Base-by-base conservation (phyloP, 1,140 invertebrate species). In the Mycetomoellerius zeteki region DNA sequence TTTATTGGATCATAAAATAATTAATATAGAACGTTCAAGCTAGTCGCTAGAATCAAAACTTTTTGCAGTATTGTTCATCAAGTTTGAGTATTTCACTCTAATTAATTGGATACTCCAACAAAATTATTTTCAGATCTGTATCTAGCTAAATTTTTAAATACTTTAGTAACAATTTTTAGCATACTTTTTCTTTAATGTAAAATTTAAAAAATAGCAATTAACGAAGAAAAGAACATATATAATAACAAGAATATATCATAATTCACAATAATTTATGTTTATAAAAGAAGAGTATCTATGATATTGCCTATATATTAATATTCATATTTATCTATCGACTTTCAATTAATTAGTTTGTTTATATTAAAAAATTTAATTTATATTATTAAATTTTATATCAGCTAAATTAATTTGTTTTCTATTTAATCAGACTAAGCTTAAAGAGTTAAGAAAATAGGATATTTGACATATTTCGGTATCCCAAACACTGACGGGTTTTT, bases 401-500 rank as follows among this genome's bases (percentile, higher is more conserved):
- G 19, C 2, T 33, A 24, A 64, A 16, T 30, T 52, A 65, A 50
- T 27, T 14, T 10, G n/a, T 30, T 4, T 14, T 58, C 14, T 16
- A 75, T 37, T 58, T 37, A 76, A 43, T 19, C 30, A 64, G 10
- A 14, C 1, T 14, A 8, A 62, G 30, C 24, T 73, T 30, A 16
- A 30, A 76, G 16, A 43, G 33, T 6, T 12, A 21, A 24, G 47
- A 71, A 81, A 81, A 71, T 81, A 56, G 47, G 27, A 56, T 0
- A 14, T 64, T 80, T 54, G 37, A 47, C 24, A 77, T 77, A 71
- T 69, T 21, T 43, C 21, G 10, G 12, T 72, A 81, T 72, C 7
- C 8, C 10, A 33, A 56, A 56, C n/a, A 54, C 24, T n/a, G n/a
- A 30, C 16, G 24, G 12, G 3, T 47, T 58, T 72, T 58, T 60